A percentile compares a stretch with the other conserved stretches of the same genome.
These are phyloP conservation scores for Caranx ignobilis DNA, from an alignment of 2,113 vertebrate species.

Conservation along the genomic window DNA sequence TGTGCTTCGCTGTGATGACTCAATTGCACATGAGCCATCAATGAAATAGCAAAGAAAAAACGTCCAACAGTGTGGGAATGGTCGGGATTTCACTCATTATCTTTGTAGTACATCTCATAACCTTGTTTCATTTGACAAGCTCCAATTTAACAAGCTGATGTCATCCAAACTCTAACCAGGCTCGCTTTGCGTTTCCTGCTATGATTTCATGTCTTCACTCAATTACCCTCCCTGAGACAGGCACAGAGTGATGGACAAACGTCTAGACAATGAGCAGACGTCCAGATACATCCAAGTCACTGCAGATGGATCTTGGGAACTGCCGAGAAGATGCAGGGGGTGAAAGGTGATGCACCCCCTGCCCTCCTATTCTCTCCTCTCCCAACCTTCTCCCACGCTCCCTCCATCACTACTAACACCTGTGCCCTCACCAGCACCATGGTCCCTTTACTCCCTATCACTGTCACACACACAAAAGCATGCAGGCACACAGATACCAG, in stretches of 20 bases:
- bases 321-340: conserved; percentile 31
- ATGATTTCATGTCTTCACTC: conserved; percentile 65
- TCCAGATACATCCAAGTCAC: conserved; percentile 33
- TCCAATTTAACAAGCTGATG: conserved; percentile 60
- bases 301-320: conserved; percentile 42
- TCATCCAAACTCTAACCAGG: conserved; percentile 44
- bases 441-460: conserved; percentile 30
- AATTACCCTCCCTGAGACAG: conserved; percentile 33
- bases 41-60: conserved; percentile 39
- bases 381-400: conserved; percentile 67
- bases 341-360: conserved; percentile 57
- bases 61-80: conserved; percentile 29
- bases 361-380: conserved; percentile 3
- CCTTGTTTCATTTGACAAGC: conserved; percentile 59
- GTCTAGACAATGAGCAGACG: conserved; percentile 34
- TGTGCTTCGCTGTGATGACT: conserved; percentile 72
- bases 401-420: conserved; percentile 69
- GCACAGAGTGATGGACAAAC: conserved; percentile 39
- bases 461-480: conserved; percentile 49
- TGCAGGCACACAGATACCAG: conserved; percentile 49
- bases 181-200: conserved; percentile 45
- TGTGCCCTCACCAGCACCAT: conserved; percentile 66
- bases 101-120: conserved; percentile 57
- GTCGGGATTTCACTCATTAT: conserved; percentile 54
- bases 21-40: conserved; percentile 58